Percentiles rank a stretch among this genome's conserved stretches.
These are phyloP conservation scores for Idaea biselata DNA, from an alignment of 2,888 invertebrate species.

Conservation along the genomic window DNA sequence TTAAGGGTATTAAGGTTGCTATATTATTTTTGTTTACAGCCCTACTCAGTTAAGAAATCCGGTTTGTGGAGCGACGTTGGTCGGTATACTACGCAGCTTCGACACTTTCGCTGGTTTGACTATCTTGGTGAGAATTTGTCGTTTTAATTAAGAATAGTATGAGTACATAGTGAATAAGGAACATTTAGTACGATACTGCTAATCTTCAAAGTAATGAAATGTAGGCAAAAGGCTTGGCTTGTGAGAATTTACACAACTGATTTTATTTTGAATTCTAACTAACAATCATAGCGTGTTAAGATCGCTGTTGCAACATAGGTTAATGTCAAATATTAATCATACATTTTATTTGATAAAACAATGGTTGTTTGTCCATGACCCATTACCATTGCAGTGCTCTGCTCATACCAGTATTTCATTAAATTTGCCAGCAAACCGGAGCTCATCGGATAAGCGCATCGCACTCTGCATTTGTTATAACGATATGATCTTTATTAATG, in stretches of 20 bases:
- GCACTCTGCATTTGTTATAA: constrained; percentile 50
- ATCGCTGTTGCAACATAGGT: no score
- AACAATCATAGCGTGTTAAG: no score
- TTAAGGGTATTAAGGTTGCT: constrained; percentile 2
- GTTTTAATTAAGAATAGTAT: neutral
- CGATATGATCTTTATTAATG: constrained; percentile 49
- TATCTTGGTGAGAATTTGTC: constrained; percentile 17
- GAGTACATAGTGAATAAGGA: constrained; percentile 17
- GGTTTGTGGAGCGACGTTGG: constrained; percentile 22
- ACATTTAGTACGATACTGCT: constrained; percentile 19
- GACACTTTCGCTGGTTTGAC: constrained; percentile 58
- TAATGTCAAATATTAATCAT: no score
- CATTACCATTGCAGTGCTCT: no score
- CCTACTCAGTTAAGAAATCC: constrained; percentile 29
- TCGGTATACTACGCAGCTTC: constrained; percentile 28
- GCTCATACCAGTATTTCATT: no score
- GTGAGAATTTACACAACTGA: neutral
- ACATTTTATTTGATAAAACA: no score
- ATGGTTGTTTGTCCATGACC: no score
- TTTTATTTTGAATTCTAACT: no score
- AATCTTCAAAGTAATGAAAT: constrained; percentile 6
- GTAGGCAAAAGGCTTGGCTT: neutral
- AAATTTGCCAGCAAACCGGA: neutral
- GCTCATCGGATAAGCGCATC: constrained; percentile 47
- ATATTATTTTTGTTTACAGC: constrained; percentile 21